Conservation (phyloP, 2,888 invertebrate species). For the Gryllus longicercus region DNA sequence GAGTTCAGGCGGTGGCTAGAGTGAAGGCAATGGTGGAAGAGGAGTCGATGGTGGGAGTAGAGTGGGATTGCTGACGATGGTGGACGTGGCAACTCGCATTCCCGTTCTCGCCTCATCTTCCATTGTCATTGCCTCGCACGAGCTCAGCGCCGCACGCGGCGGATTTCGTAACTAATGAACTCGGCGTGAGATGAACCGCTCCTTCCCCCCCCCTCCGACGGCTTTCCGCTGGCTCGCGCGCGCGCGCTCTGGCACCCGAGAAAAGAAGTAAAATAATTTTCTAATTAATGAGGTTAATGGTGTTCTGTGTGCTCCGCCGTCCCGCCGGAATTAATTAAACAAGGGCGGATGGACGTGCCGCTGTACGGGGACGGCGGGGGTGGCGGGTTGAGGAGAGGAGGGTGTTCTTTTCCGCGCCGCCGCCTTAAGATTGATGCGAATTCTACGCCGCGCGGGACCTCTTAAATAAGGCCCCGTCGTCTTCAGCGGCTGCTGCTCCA, state of each 20-base stretch:
- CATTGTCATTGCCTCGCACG: background rate
- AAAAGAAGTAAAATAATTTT: constrained; percentile 7
- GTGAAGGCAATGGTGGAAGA: too few relatives aligned
- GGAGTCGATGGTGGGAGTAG: too few relatives aligned
- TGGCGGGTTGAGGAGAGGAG: background rate
- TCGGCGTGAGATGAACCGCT: background rate
- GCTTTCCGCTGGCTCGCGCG: too few relatives aligned
- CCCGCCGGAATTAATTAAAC: constrained; percentile 5
- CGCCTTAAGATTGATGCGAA: too few relatives aligned
- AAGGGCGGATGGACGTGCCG: background rate
- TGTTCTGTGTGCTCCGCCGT: background rate
- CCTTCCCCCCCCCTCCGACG: too few relatives aligned
- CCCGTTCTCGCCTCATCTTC: background rate
- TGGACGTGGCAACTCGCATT: background rate
- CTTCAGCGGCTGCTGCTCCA: too few relatives aligned
- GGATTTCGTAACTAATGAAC: background rate
- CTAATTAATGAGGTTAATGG: constrained; percentile 17
- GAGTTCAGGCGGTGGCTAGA: too few relatives aligned
- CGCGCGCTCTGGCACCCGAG: background rate
- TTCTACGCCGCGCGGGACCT: too few relatives aligned
- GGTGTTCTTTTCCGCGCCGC: background rate
- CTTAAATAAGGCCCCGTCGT: too few relatives aligned
- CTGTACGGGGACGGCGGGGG: background rate
- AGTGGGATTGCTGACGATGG: too few relatives aligned
- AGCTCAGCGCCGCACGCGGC: background rate